Percentiles rank a stretch among this genome's conserved stretches.
Conservation (phyloP, 2,888 invertebrate genomes). For the Stenichneumon culpator region DNA sequence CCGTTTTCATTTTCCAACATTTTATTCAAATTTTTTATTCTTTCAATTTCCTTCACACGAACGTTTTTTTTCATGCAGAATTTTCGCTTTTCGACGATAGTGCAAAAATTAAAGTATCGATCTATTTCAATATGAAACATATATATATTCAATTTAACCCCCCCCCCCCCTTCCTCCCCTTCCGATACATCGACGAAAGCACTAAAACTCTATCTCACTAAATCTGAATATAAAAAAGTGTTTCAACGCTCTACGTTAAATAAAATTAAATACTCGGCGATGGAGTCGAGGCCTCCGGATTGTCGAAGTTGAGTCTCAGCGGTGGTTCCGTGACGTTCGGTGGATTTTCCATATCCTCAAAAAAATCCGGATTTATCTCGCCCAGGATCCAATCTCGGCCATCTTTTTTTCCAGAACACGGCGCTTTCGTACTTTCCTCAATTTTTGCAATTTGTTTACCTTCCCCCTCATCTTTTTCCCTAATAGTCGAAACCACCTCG, state of each 20-base stretch:
- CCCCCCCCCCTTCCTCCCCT: no score
- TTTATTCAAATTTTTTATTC: no score
- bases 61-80: no score
- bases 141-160: no score
- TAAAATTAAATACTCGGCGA: conserved; percentile 16
- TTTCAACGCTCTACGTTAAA: not conserved
- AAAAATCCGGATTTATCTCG: conserved; percentile 51
- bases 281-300: conserved; percentile 41
- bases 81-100: no score
- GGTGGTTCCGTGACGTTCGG: conserved; percentile 14
- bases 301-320: conserved; percentile 26
- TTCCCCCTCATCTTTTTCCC: not conserved
- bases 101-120: no score
- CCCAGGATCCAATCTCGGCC: not conserved
- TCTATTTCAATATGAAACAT: no score
- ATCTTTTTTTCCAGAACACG: not conserved
- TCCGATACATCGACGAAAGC: no score
- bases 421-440: not conserved
- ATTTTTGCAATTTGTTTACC: not conserved
- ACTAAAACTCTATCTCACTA: not conserved
- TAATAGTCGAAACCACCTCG: no score
- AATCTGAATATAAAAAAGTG: not conserved
- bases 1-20: no score
- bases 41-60: no score
- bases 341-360: conserved; percentile 65